A percentile compares a stretch with the other conserved stretches of the same genome.
Evolutionary conservation across 1,140 invertebrate species (phyloP).

Genomic region (Geopemphigus sp.): DNA sequence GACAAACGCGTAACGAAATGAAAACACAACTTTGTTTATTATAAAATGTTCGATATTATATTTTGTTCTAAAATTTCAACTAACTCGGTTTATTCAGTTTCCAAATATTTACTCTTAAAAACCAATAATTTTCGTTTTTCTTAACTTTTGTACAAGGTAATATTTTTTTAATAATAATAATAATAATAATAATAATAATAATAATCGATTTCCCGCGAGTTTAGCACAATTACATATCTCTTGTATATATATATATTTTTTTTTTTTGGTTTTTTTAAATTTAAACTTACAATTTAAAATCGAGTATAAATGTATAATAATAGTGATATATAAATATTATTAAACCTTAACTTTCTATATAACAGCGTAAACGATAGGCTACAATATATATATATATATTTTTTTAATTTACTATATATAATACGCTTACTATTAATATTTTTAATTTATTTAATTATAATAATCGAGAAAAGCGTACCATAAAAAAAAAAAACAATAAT

Average conservation of each 20-base stretch:
- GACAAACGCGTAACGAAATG: not conserved
- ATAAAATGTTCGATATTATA: slow-evolving; percentile 40
- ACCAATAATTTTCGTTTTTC: slow-evolving; percentile 11
- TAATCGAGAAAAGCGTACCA: slow-evolving; percentile 32
- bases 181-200: slow-evolving; percentile 28
- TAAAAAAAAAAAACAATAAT: slow-evolving; percentile 14
- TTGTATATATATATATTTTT: too few relatives aligned
- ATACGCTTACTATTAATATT: slow-evolving; percentile 26
- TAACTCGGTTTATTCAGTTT: slow-evolving; percentile 28
- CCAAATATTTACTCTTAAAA: not conserved
- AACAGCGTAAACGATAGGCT: slow-evolving; percentile 40
- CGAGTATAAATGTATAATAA: slow-evolving; percentile 42
- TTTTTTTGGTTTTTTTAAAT: slow-evolving; percentile 2
- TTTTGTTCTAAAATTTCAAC: slow-evolving; percentile 42
- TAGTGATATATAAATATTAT: slow-evolving; percentile 44
- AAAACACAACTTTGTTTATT: not conserved
- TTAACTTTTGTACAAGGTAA: slow-evolving; percentile 29
- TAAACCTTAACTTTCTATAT: slow-evolving; percentile 48
- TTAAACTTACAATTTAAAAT: slow-evolving; percentile 38
- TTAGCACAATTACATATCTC: slow-evolving; percentile 15
- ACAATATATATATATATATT: slow-evolving; percentile 27
- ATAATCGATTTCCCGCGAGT: not conserved
- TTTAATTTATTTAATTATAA: slow-evolving; percentile 26
- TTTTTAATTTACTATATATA: slow-evolving; percentile 35
- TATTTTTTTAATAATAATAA: slow-evolving; percentile 24